Evolutionary conservation across 2,113 vertebrate species (phyloP).

Genomic region (Oreochromis tanganicae): DNA sequence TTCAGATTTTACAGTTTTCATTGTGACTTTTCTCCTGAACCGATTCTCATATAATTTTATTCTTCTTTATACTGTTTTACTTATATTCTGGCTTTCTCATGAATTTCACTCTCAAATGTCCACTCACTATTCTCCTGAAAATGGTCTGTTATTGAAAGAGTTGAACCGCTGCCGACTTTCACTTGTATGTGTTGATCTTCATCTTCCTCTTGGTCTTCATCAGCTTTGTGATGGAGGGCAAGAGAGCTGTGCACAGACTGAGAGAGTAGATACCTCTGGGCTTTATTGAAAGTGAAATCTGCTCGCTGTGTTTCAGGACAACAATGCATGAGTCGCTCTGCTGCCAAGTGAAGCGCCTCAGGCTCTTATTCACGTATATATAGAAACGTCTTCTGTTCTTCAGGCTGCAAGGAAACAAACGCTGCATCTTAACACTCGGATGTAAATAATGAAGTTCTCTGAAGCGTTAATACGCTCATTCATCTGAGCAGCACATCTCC

Average conservation of each 20-base stretch:
- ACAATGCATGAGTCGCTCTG: not conserved
- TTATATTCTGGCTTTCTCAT: not conserved
- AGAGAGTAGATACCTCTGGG: not conserved
- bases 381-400: not conserved
- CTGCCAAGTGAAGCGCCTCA: not conserved
- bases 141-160: not conserved
- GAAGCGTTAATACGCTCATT: not conserved
- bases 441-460: constrained; percentile 5
- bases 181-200: not conserved
- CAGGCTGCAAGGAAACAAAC: not conserved
- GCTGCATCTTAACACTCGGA: not conserved
- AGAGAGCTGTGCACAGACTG: not conserved
- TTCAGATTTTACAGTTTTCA: not conserved
- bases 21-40: not conserved
- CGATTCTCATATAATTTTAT: not conserved
- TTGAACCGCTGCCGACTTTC: not conserved
- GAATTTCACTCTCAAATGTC: not conserved
- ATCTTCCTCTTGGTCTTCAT: not conserved
- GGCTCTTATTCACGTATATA: not conserved
- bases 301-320: not conserved
- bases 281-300: not conserved
- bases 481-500: not conserved
- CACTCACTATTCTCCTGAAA: not conserved
- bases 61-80: not conserved
- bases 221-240: not conserved